Percentiles rank a stretch among this genome's conserved stretches.
Conservation (phyloP, 2,888 invertebrate genomes). For the Parnassius orleans region DNA sequence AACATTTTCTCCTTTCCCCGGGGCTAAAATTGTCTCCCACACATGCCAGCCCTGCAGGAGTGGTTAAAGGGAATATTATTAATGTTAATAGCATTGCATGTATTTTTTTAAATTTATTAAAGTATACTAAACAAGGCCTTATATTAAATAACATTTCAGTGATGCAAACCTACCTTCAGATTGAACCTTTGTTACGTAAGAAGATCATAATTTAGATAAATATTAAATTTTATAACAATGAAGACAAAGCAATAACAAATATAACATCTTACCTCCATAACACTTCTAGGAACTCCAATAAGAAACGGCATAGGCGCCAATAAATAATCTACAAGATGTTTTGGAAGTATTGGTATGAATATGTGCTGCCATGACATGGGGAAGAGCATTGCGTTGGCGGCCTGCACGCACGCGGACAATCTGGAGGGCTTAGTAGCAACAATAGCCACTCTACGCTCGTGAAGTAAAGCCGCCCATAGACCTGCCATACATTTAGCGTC, state of each 20-base stretch:
- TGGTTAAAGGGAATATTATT: no score
- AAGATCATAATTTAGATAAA: no score
- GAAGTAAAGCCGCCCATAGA: constrained; percentile 96
- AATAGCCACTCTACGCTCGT: constrained; percentile 96
- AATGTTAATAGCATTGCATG: no score
- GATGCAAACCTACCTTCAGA: no score
- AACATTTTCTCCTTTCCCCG: no score
- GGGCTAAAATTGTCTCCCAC: no score
- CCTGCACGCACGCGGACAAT: constrained; percentile 95
- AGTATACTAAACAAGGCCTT: no score
- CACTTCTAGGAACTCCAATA: constrained; percentile 94
- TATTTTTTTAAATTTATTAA: no score
- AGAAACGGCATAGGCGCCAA: constrained; percentile 99
- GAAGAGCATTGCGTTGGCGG: constrained; percentile 95
- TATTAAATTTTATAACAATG: no score
- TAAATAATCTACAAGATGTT: constrained; percentile 92
- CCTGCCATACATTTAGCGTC: constrained; percentile 96
- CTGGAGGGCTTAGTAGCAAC: constrained; percentile 94
- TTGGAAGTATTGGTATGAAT: constrained; percentile 96
- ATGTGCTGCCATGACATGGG: constrained; percentile 99
- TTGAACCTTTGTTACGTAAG: no score
- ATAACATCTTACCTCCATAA: constrained; percentile 83
- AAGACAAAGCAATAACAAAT: background rate
- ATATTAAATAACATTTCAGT: no score
- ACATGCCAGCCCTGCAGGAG: no score